Evolutionary conservation across 1,140 invertebrate genomes (phyloP).

Genomic region (Yoshiicerus persimilis): DNA sequence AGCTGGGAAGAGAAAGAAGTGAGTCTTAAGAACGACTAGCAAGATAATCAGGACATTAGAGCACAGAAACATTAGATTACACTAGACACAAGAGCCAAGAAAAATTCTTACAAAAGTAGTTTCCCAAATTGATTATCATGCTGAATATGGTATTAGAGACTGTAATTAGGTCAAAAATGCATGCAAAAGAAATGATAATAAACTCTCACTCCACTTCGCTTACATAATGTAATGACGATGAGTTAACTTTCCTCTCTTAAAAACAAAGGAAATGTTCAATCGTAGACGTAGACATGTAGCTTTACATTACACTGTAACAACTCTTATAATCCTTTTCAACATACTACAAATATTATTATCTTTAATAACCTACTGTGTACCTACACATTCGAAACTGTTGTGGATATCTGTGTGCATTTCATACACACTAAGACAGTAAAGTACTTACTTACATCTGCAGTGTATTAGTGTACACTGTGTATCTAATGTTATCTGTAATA

Average conservation of each 20-base stretch:
- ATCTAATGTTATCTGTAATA: too few relatives aligned
- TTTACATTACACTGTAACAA: not conserved
- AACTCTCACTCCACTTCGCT: not conserved
- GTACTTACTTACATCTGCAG: too few relatives aligned
- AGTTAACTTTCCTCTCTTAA: not conserved
- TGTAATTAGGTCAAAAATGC: slow-evolving; percentile 27
- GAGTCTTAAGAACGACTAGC: not conserved
- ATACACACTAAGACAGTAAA: too few relatives aligned
- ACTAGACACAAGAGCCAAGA: not conserved
- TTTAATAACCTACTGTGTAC: not conserved
- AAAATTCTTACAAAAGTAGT: not conserved
- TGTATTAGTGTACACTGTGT: too few relatives aligned
- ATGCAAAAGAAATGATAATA: not conserved
- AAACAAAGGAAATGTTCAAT: not conserved
- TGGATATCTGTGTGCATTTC: too few relatives aligned
- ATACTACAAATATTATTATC: not conserved
- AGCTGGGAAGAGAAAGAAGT: not conserved
- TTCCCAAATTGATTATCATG: slow-evolving; percentile 18
- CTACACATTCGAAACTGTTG: not conserved
- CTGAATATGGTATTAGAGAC: not conserved
- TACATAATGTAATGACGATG: not conserved
- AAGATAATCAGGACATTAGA: not conserved
- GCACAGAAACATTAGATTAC: not conserved
- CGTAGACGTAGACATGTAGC: not conserved
- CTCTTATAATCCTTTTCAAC: not conserved